A percentile compares a stretch with the other conserved stretches of the same genome.
Evolutionary conservation across 35 echinoderm and acorn worm genomes (phyloP).

Genomic region (Patiria miniata): DNA sequence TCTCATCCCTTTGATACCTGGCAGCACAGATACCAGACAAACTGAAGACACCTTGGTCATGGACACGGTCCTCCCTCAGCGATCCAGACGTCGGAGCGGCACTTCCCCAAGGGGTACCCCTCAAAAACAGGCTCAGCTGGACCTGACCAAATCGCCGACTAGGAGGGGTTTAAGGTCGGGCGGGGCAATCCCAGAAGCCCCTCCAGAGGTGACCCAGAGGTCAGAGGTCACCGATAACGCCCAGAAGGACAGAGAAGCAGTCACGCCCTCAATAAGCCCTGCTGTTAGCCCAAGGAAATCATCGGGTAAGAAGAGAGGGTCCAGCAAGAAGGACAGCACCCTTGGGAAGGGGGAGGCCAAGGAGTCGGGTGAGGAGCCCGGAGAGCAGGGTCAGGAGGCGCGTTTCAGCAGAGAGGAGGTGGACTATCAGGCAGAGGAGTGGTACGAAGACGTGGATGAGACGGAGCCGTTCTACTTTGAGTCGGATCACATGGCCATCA

Average conservation of each 20-base stretch:
- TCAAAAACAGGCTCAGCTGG: conserved; percentile 2
- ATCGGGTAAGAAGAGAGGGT: background rate
- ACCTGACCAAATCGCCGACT: conserved; percentile 6
- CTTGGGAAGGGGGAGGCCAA: background rate
- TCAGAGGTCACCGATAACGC: background rate
- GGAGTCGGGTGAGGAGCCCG: background rate
- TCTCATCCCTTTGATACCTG: background rate
- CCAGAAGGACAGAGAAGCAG: background rate
- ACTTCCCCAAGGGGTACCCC: conserved; percentile 12
- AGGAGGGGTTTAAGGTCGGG: conserved; percentile 22
- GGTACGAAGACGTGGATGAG: conserved; percentile 86
- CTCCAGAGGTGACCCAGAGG: background rate
- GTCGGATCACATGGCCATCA: conserved; percentile 91
- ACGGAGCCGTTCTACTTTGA: conserved; percentile 98
- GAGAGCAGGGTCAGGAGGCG: conserved; percentile 24
- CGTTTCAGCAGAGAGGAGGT: conserved; percentile 28
- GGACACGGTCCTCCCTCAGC: background rate
- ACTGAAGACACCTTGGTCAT: background rate
- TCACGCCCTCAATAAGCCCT: background rate
- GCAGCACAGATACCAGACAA: background rate
- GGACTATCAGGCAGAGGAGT: conserved; percentile 63
- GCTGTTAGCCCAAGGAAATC: background rate
- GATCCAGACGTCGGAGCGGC: background rate
- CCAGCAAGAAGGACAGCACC: background rate
- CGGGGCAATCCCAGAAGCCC: background rate